Conservation (phyloP, 2,888 invertebrate species). For the Lasiommata megera region DNA sequence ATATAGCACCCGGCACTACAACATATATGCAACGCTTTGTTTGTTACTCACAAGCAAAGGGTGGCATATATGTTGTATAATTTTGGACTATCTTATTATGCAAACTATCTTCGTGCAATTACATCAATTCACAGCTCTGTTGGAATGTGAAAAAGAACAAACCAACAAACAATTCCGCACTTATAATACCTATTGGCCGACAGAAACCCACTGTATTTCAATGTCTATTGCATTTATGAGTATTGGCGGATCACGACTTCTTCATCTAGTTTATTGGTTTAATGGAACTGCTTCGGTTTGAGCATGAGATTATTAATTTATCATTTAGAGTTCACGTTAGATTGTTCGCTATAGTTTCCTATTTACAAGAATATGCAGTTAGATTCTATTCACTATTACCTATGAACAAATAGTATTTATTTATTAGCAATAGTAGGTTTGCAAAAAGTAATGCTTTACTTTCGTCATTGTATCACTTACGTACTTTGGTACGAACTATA, state of each 20-base stretch:
- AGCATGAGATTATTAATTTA: background rate
- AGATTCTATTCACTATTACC: no score
- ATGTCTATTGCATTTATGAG: background rate
- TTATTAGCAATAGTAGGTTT: no score
- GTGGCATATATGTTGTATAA: no score
- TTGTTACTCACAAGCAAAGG: no score
- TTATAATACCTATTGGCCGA: background rate
- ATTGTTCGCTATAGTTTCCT: background rate
- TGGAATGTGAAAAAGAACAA: background rate
- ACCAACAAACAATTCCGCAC: background rate
- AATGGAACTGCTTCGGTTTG: background rate
- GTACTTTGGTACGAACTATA: no score
- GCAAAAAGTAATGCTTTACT: no score
- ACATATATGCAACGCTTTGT: no score
- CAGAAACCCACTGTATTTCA: background rate
- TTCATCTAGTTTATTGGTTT: conserved; percentile 3
- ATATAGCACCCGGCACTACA: no score
- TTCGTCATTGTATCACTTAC: no score
- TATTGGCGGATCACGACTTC: conserved; percentile 4
- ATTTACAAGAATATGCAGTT: background rate
- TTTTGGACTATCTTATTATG: no score
- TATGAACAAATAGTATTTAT: no score
- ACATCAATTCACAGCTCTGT: background rate
- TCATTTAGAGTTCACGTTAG: background rate
- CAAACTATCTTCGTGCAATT: no score